Evolutionary conservation across 2,888 invertebrate genomes (phyloP), one percentile per base, ranked within the genome.

Genomic region (Abrostola triplasia): DNA sequence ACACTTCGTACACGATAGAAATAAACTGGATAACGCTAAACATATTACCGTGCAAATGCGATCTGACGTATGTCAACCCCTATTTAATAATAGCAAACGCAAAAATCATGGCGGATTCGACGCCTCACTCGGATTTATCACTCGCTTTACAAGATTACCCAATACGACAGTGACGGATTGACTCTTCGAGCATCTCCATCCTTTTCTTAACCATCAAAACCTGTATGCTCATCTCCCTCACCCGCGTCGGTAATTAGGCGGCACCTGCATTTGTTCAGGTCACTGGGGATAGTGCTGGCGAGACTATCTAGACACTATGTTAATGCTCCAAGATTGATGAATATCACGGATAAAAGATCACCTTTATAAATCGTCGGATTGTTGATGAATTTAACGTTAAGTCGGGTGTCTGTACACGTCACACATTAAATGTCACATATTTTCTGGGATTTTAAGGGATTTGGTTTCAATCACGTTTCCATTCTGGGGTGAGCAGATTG

Each of bases 111-210:
- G 82, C 72, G 69, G 76, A 85, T 85, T 87, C 86, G 84, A 84
- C 85, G 88, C 82, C 84, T 86, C 81, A 79, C 76, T 75, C 76
- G 87, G 91, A 91, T 92, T 92, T 92, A 92, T 93, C 91, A 90
- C 89, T 83, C 87, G 86, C 88, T 90, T 88, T 88, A 90, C 90
- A 89, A 92, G 94, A 93, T 93, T 93, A 94, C 90, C 83, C 83
- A 84, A 92, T 86, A 86, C 88, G 93, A 94, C 93, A 92, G 88
- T 93, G 93, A 94, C 91, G 86, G 90, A 93, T 94, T 92, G 92
- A 92, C 92, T 92, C 84, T 78, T 83, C 80, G 71, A 66, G 57
- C 70, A 77, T 75, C 59, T 65, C 66, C 70, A 41, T 92, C 90
- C 75, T 79, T 75, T 67, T 92, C 84, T 81, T 62, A 75, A 84